Percentiles rank a stretch among this genome's conserved stretches.
phyloP scores from a whole-genome alignment of 2,888 invertebrate species.

The Hesperia comma region DNA sequence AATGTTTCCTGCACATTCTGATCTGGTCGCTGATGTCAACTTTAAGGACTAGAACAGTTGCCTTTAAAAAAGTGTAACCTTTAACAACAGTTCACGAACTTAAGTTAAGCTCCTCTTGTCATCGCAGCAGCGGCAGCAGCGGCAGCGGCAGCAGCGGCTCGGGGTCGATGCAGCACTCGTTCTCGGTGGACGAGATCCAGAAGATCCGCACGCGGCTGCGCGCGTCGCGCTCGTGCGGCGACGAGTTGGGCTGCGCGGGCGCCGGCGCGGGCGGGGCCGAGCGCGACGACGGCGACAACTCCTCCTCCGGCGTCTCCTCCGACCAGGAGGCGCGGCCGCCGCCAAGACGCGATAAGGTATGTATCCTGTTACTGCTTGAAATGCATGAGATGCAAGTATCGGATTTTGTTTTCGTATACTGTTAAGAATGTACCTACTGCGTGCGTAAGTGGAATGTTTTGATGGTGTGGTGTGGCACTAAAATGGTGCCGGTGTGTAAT shows the following conservation, averaged over 20 bases:
- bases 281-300: conserved; percentile 93
- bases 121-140: conserved; percentile 78
- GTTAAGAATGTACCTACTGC: too few relatives aligned
- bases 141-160: conserved; percentile 90
- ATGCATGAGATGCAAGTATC: too few relatives aligned
- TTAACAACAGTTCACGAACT: too few relatives aligned
- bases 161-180: conserved; percentile 91
- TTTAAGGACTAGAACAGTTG: too few relatives aligned
- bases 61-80: too few relatives aligned
- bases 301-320: conserved; percentile 94
- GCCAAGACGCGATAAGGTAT: conserved; percentile 63
- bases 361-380: background rate
- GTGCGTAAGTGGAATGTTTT: too few relatives aligned
- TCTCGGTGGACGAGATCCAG: conserved; percentile 95
- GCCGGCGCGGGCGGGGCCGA: conserved; percentile 54
- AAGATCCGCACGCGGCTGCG: conserved; percentile 93
- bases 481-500: too few relatives aligned
- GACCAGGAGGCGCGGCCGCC: conserved; percentile 87
- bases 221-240: conserved; percentile 94
- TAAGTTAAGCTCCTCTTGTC: too few relatives aligned
- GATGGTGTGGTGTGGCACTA: too few relatives aligned
- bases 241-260: conserved; percentile 84
- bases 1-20: too few relatives aligned
- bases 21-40: too few relatives aligned
- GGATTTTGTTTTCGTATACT: too few relatives aligned